Conservation (phyloP, 2,113 vertebrate species). For the Mellivora capensis region DNA sequence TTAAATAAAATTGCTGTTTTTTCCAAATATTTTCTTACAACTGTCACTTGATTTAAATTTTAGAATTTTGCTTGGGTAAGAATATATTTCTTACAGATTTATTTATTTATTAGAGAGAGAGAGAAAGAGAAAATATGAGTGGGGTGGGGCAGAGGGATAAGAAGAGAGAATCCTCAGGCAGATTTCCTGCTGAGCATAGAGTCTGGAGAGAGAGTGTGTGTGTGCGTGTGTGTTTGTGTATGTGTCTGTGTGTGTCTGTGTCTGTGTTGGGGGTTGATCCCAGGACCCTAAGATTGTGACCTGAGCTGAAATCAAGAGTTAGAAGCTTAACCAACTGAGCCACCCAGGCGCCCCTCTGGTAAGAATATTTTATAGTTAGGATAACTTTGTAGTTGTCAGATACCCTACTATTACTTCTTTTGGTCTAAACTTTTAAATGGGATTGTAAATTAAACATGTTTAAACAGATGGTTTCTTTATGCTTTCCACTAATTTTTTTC, state of each 20-base stretch:
- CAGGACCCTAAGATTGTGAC: neutral
- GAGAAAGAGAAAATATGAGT: neutral
- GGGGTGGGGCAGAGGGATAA: neutral
- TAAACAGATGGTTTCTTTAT: conserved; percentile 55
- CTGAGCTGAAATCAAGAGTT: neutral
- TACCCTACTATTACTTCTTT: neutral
- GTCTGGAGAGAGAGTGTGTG: too few relatives aligned
- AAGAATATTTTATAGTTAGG: neutral
- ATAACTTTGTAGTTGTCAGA: neutral
- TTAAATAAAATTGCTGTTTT: neutral
- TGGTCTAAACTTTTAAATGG: conserved; percentile 27
- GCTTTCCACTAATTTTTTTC: conserved; percentile 11
- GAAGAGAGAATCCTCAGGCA: neutral
- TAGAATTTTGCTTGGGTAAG: neutral
- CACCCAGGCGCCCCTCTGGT: neutral
- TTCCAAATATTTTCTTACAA: neutral
- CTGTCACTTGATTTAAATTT: neutral
- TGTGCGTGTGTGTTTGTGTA: too few relatives aligned
- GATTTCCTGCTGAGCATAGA: neutral
- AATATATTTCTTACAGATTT: neutral
- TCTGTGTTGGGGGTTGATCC: neutral
- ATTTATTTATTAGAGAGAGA: neutral
- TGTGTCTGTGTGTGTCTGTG: too few relatives aligned
- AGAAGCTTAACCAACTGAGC: neutral
- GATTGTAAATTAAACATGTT: conserved; percentile 36